A percentile compares a stretch with the other conserved stretches of the same genome.
Evolutionary conservation across 2,797 vertebrate species (phyloP).

Genomic region (Lemur catta): DNA sequence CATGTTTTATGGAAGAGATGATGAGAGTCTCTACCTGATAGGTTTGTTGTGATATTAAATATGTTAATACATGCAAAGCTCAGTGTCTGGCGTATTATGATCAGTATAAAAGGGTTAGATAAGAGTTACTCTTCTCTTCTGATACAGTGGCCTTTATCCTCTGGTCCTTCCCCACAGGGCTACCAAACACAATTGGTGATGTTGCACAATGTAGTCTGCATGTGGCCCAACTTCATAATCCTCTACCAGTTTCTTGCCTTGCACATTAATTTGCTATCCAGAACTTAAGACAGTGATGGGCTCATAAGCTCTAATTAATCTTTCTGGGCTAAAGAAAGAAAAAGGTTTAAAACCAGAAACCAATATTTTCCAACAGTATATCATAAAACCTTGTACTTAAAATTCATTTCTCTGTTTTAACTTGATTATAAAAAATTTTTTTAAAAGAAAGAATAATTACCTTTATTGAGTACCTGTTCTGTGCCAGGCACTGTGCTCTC

Average conservation of each 20-base stretch:
- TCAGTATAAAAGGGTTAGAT: background rate
- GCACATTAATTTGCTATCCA: background rate
- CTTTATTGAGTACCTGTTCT: background rate
- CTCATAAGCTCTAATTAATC: background rate
- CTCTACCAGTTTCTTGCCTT: background rate
- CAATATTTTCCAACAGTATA: slow-evolving; percentile 17
- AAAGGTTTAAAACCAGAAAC: background rate
- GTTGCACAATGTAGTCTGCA: background rate
- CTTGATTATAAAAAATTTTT: background rate
- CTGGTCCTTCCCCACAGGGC: background rate
- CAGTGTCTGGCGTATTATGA: no score
- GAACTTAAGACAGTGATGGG: background rate
- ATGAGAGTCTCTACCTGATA: background rate
- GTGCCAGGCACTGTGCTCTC: background rate
- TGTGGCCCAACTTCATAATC: background rate
- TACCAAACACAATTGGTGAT: no score
- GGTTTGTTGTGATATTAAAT: background rate
- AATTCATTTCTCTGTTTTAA: background rate
- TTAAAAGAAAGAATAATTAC: background rate
- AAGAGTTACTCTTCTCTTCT: background rate
- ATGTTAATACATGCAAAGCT: background rate
- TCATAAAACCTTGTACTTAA: background rate
- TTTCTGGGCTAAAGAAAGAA: background rate
- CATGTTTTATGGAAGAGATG: background rate
- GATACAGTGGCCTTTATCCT: background rate